Conservation (phyloP, 2,113 vertebrate species). For the Semicossyphus pulcher region DNA sequence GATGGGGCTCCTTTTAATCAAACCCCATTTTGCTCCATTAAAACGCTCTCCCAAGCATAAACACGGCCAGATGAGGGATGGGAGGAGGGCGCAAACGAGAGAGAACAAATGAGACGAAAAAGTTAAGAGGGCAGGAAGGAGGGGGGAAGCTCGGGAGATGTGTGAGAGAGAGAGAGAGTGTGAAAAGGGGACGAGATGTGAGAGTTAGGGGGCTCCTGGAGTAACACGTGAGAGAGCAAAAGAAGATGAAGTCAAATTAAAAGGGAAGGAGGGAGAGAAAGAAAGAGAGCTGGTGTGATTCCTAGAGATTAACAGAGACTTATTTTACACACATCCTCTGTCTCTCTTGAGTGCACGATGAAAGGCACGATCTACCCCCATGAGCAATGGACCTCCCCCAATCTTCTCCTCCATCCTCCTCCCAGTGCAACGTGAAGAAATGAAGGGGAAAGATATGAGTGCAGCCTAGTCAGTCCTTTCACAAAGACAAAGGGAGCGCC, state of each 20-base stretch:
- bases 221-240: conserved; percentile 50
- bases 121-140: conserved; percentile 28
- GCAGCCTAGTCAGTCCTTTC: conserved; percentile 53
- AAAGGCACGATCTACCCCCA: conserved; percentile 53
- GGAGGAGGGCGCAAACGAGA: conserved; percentile 38
- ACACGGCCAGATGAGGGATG: conserved; percentile 50
- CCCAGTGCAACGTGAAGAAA: conserved; percentile 57
- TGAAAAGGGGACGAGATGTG: conserved; percentile 24
- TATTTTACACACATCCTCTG: conserved; percentile 6
- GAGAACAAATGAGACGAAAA: conserved; percentile 57
- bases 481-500: conserved; percentile 57
- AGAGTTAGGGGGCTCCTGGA: conserved; percentile 48
- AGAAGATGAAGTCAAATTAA: conserved; percentile 72
- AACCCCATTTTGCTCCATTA: conserved; percentile 68
- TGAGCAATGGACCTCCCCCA: conserved; percentile 59
- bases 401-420: conserved; percentile 45
- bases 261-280: conserved; percentile 50
- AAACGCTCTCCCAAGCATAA: conserved; percentile 70
- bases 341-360: conserved; percentile 49
- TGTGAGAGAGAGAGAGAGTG: neutral
- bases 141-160: neutral
- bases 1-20: conserved; percentile 72
- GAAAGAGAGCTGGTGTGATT: conserved; percentile 59
- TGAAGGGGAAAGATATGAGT: conserved; percentile 58
- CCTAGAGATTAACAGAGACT: conserved; percentile 57